A percentile compares a stretch with the other conserved stretches of the same genome.
These are phyloP conservation scores for Drosophila trichaetosa DNA, from an alignment of 2,888 invertebrate species.

Conservation along the genomic window DNA sequence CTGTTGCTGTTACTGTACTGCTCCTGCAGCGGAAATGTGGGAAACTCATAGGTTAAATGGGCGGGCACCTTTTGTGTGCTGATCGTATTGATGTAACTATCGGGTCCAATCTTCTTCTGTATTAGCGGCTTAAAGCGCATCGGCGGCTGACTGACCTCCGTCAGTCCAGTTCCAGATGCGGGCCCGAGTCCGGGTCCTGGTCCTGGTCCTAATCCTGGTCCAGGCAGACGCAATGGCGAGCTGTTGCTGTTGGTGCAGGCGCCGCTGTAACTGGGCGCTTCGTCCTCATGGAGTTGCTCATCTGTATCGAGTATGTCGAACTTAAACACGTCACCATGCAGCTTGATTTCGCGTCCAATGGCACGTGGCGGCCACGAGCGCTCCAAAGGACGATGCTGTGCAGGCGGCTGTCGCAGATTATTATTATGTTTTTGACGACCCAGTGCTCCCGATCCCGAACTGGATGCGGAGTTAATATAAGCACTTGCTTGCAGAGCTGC, in stretches of 20 bases:
- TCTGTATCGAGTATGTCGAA: conserved; percentile 94
- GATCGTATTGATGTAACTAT: conserved; percentile 90
- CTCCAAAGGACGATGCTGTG: conserved; percentile 90
- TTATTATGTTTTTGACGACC: conserved; percentile 56
- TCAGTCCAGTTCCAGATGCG: conserved; percentile 6
- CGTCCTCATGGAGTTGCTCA: conserved; percentile 85
- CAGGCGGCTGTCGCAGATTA: conserved; percentile 70
- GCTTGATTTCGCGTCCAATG: conserved; percentile 84
- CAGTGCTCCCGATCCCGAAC: conserved; percentile 11
- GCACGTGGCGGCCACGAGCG: conserved; percentile 90
- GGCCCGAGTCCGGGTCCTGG: not conserved
- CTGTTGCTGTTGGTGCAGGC: conserved; percentile 47
- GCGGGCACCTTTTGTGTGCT: conserved; percentile 85
- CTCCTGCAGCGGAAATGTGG: conserved; percentile 79
- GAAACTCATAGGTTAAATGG: conserved; percentile 83
- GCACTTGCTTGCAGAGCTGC: conserved; percentile 78
- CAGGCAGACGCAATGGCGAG: conserved; percentile 72
- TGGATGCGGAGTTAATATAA: conserved; percentile 3
- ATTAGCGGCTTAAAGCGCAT: conserved; percentile 87
- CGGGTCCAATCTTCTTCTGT: conserved; percentile 89
- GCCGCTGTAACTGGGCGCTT: conserved; percentile 72
- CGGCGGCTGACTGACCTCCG: conserved; percentile 69
- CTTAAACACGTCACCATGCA: conserved; percentile 91
- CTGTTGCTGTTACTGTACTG: conserved; percentile 32
- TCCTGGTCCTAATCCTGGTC: not conserved